Percentiles rank a stretch among this genome's conserved stretches.
These are phyloP conservation scores for Oceanites oceanicus DNA, from an alignment of 2,113 vertebrate genomes.

Conservation along the genomic window DNA sequence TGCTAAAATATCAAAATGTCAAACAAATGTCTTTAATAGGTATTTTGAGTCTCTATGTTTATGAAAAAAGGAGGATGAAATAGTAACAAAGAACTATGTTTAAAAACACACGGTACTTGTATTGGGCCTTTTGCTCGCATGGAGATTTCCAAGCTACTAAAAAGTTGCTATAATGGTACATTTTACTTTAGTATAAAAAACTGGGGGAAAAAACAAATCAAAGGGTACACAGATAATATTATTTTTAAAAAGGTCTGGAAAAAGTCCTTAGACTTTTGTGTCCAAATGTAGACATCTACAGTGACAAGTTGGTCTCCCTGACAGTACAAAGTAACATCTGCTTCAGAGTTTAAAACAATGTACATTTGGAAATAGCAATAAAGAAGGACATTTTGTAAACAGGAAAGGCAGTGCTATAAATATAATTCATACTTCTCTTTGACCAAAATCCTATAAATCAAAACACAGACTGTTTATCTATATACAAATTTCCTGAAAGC, in stretches of 20 bases:
- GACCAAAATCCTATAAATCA: background rate
- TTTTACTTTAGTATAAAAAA: background rate
- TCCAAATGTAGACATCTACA: background rate
- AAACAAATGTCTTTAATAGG: slow-evolving; percentile 16
- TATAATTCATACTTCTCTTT: background rate
- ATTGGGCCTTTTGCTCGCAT: background rate
- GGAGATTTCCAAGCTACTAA: background rate
- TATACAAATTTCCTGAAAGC: background rate
- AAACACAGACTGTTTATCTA: background rate
- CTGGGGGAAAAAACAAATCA: rapidly evolving
- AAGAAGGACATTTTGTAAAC: background rate
- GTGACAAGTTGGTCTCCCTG: background rate
- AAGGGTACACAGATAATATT: background rate
- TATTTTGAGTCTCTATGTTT: background rate
- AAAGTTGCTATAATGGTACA: background rate
- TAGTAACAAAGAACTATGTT: background rate
- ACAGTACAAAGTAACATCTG: background rate
- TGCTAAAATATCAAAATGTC: background rate
- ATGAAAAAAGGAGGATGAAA: background rate
- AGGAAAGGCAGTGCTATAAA: background rate
- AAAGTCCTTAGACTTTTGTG: background rate
- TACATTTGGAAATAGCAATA: background rate
- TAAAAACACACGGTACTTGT: background rate
- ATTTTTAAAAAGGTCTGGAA: background rate
- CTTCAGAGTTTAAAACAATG: background rate